These are phyloP conservation scores for Drosophila lacertosa DNA, from an alignment of 1,140 invertebrate genomes.

Conservation along the genomic window DNA sequence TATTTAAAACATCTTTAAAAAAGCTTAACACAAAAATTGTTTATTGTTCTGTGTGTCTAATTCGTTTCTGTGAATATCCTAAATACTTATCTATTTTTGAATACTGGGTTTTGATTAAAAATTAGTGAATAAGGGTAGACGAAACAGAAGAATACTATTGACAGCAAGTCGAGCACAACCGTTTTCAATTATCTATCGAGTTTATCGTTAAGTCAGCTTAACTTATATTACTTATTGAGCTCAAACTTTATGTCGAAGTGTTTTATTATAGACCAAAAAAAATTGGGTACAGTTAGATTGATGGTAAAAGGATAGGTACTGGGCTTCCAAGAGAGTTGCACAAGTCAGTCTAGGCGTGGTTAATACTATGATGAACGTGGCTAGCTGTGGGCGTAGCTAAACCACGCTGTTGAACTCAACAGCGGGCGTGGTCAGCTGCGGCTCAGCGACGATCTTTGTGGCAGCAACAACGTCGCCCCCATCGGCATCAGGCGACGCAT, in stretches of 20 bases:
- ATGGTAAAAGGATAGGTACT: conserved; percentile 7
- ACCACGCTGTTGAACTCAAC: conserved; percentile 56
- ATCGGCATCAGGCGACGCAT: conserved; percentile 6
- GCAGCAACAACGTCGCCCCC: conserved; percentile 1
- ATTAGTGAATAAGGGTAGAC: no score
- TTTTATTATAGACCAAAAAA: conserved; percentile 10
- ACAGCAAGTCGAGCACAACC: no score
- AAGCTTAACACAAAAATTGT: no score
- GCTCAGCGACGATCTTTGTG: conserved; percentile 23
- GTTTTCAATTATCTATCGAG: no score
- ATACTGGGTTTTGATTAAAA: no score
- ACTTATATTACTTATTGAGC: no score
- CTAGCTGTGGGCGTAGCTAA: conserved; percentile 24
- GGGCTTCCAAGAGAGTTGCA: conserved; percentile 10
- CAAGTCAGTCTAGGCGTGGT: conserved; percentile 46
- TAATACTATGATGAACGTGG: conserved; percentile 39
- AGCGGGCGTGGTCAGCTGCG: conserved; percentile 47
- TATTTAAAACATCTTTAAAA: no score
- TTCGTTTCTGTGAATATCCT: no score
- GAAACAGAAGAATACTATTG: no score
- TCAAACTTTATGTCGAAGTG: conserved; percentile 3
- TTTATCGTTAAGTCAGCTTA: no score
- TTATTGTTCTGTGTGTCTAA: no score
- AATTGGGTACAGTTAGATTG: neutral
- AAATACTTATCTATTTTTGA: no score